Evolutionary conservation across 2,113 vertebrate species (phyloP), one percentile per base, ranked within the genome.

Genomic region (Tetraodon nigroviridis): DNA sequence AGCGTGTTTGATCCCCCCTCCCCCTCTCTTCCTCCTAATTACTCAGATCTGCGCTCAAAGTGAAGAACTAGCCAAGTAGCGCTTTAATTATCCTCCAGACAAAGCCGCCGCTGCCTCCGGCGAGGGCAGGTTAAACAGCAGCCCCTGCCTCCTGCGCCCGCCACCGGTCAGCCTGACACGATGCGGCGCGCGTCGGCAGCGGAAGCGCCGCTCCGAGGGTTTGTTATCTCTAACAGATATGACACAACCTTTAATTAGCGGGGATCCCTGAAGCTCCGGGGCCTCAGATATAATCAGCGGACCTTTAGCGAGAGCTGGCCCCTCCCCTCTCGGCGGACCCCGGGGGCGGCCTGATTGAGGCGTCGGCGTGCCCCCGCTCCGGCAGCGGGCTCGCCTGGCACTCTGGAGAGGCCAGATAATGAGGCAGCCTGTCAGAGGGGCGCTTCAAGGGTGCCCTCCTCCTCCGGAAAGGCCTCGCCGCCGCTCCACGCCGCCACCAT

Each of bases 241-340:
- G 86, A 88, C 86, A 86, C 78, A 88, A 87, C 84, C 86, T 88
- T 88, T 88, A 86, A 87, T 88, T 86, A 88, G 79, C 6, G 49
- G 68, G 67, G 64, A 81, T 80, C 84, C 80, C 77, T 67, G 86
- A 83, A 80, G 82, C 80, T 80, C 70, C 32, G 79, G n/a, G 71
- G 80, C 76, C 71, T 22, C 58, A 73, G 79, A 74, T 84, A 71
- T 83, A 83, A 88, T 88, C 84, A 84, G 84, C 18, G 86, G 81
- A 86, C 86, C 83, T 88, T 88, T 86, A 88, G 81, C 22, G 72
- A 78, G 84, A 70, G 74, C 78, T 42, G 63, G 59, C 75, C 84
- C 86, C 81, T 46, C 61, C 68, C 70, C 73, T 67, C 53, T 5
- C 16, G 5, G 15, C 44, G 51, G 46, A 29, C 72, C 81, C 79